Conservation (phyloP, 1,140 invertebrate species). For the Caerostris darwini region DNA sequence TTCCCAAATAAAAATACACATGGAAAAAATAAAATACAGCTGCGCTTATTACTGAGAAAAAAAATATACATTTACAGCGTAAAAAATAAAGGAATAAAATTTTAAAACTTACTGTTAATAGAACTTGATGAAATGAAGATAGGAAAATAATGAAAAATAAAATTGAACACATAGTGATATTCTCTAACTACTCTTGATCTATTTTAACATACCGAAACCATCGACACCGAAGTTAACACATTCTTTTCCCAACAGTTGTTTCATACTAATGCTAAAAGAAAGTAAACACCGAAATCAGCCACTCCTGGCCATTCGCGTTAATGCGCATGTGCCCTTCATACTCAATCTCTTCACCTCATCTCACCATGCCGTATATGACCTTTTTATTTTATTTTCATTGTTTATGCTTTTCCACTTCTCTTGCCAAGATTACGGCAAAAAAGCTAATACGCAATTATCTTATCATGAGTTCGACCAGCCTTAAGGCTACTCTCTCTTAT, state of each 20-base stretch:
- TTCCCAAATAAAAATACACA: not conserved
- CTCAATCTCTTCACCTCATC: constrained; percentile 46
- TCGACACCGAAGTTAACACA: not conserved
- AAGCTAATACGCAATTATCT: constrained; percentile 5
- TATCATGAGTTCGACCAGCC: not conserved
- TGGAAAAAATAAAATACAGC: not conserved
- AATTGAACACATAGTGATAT: constrained; percentile 29
- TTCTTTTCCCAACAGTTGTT: not conserved
- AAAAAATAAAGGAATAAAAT: not conserved
- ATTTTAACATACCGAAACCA: not conserved
- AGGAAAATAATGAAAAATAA: not conserved
- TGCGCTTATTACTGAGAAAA: not conserved
- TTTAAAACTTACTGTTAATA: constrained; percentile 25
- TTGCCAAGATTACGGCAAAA: not conserved
- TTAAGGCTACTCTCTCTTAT: not conserved
- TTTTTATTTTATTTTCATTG: constrained; percentile 22
- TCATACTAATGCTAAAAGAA: constrained; percentile 29
- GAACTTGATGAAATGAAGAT: constrained; percentile 32
- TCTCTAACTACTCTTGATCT: not conserved
- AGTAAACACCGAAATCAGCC: constrained; percentile 37
- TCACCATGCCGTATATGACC: not conserved
- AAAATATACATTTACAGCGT: not conserved
- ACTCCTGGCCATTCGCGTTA: constrained; percentile 27
- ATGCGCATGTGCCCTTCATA: constrained; percentile 19
- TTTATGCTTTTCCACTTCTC: constrained; percentile 3